Conservation (phyloP, 2,888 invertebrate species). For the Ryuthela nishihirai region DNA sequence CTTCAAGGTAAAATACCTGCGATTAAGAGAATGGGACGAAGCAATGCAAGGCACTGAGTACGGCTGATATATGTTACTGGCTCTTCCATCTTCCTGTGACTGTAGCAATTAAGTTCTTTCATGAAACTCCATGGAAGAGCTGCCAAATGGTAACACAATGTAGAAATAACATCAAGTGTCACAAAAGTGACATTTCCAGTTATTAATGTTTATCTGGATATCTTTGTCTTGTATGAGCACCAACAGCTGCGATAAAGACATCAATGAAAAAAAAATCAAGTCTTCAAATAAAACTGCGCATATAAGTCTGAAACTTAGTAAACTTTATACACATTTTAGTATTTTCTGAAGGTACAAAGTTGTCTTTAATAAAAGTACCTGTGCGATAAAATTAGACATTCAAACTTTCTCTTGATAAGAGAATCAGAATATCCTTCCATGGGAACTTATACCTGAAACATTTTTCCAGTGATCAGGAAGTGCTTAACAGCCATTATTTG, state of each 20-base stretch:
- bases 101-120: no score
- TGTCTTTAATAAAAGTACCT: constrained; percentile 24
- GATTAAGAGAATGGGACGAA: constrained; percentile 8
- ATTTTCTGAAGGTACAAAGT: constrained; percentile 14
- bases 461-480: no score
- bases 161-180: no score
- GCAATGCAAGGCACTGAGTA: constrained; percentile 30
- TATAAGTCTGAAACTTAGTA: constrained; percentile 18
- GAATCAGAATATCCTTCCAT: no score
- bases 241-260: constrained; percentile 29
- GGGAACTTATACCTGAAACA: no score
- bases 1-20: constrained; percentile 5
- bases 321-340: constrained; percentile 8
- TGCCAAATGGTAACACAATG: no score
- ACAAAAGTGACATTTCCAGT: no score
- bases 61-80: constrained; percentile 13
- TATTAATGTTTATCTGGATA: no score
- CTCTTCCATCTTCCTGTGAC: background rate
- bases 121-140: no score
- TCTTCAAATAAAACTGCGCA: constrained; percentile 25
- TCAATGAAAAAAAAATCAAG: constrained; percentile 15
- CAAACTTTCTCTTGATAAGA: background rate
- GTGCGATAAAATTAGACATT: constrained; percentile 12
- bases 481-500: no score
- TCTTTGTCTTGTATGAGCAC: constrained; percentile 31